Evolutionary conservation across 2,797 vertebrate species (phyloP), one percentile per base, ranked within the genome.

Genomic region (Tauraco hartlaubi): DNA sequence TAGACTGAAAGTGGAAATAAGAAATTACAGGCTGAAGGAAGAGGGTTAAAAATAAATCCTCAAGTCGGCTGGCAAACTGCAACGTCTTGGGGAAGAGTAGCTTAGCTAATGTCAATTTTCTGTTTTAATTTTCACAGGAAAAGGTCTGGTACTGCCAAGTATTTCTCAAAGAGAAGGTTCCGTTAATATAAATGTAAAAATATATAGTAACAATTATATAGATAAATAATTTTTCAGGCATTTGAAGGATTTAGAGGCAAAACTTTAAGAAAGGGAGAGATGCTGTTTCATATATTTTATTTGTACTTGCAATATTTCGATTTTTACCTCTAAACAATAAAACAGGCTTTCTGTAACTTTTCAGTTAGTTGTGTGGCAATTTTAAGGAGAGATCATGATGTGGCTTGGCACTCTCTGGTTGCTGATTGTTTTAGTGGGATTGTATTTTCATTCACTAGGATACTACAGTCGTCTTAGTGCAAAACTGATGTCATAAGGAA

Each of bases 21-120:
- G 75, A 95, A 93, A 95, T 94, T 96, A 75, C 58, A 96, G 85
- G 72, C 74, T 79, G 82, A 95, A 88, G 41, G 28, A 94, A 92
- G 73, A 75, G 35, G 28, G 77, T 94, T 94, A 91, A 96, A 96
- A 94, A 89, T 85, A 91, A 79, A 87, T 85, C 41, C 62, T 85
- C 55, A 67, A 72, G 76, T 92, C 72, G 66, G 46, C 51, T 37
- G 8, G 77, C 14, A 96, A 91, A 91, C 82, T 88, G 31, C 44
- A 88, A 41, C 48, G 82, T 92, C 66, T 88, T 91, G 33, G 69
- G 51, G 51, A 87, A 96, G 68, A 59, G 26, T 48, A 44, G 14
- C 88, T 94, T 73, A 92, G 39, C 37, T 85, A 72, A 74, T 92
- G 66, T 43, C 54, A 86, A 22, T 78, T 85, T 89, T 75, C 54